These are phyloP conservation scores for Chrysoperla carnea DNA, from an alignment of 1,140 invertebrate genomes.

Conservation along the genomic window DNA sequence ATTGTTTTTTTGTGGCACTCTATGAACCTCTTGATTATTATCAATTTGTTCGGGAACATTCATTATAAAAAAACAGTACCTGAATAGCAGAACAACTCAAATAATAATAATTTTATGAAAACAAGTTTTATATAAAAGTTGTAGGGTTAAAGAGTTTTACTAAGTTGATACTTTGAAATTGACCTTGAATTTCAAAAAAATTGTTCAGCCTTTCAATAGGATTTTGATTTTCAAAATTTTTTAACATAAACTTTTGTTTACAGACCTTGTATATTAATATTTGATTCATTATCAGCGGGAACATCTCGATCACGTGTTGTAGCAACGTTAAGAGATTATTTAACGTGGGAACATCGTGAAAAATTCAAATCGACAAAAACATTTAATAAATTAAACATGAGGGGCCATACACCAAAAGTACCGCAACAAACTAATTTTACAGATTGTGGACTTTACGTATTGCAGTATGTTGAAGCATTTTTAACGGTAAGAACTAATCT, in stretches of 20 bases:
- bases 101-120: too few relatives aligned
- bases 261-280: conserved; percentile 82
- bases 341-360: conserved; percentile 73
- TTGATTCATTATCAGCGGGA: conserved; percentile 81
- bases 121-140: too few relatives aligned
- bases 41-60: too few relatives aligned
- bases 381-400: conserved; percentile 66
- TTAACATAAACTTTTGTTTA: conserved; percentile 15
- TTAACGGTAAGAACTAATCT: conserved; percentile 42
- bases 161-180: too few relatives aligned
- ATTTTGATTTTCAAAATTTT: too few relatives aligned
- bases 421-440: conserved; percentile 94
- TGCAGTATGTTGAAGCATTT: conserved; percentile 94
- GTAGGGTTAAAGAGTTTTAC: too few relatives aligned
- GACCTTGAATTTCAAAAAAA: too few relatives aligned
- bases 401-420: conserved; percentile 69
- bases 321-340: conserved; percentile 73
- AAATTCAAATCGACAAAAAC: conserved; percentile 44
- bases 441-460: conserved; percentile 89
- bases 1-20: too few relatives aligned
- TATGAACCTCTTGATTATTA: too few relatives aligned
- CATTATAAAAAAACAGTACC: too few relatives aligned
- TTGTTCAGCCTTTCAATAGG: too few relatives aligned
- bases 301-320: conserved; percentile 64
- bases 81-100: too few relatives aligned